Percentiles rank a stretch among this genome's conserved stretches.
Evolutionary conservation across 2,888 invertebrate genomes (phyloP).

Genomic region (Scaptomyza caliginosa): DNA sequence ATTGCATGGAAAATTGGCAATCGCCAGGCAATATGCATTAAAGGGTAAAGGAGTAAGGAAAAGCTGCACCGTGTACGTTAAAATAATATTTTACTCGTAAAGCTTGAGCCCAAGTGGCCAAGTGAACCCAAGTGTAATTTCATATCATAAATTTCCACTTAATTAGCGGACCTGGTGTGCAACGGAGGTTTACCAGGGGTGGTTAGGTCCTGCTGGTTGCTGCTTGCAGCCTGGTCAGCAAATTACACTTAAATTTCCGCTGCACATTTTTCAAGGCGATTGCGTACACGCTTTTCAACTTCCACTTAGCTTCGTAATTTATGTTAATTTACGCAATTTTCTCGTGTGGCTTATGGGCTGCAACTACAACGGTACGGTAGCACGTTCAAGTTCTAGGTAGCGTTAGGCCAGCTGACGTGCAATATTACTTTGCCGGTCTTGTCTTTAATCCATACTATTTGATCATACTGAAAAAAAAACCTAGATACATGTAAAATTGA

Average conservation of each 20-base stretch:
- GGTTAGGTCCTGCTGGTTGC: constrained; percentile 21
- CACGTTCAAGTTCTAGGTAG: constrained; percentile 9
- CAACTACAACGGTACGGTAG: constrained; percentile 2
- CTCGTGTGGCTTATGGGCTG: constrained; percentile 36
- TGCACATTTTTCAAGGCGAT: constrained; percentile 76
- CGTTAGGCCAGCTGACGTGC: constrained; percentile 13
- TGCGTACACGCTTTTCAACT: constrained; percentile 70
- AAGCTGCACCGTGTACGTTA: constrained; percentile 26
- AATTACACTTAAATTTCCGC: constrained; percentile 75
- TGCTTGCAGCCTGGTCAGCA: constrained; percentile 56
- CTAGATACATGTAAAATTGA: constrained; percentile 17
- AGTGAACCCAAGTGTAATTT: constrained; percentile 58
- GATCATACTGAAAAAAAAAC: constrained; percentile 10
- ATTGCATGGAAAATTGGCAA: constrained; percentile 68
- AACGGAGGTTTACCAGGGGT: not conserved
- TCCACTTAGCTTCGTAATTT: constrained; percentile 71
- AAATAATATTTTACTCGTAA: constrained; percentile 68
- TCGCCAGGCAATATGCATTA: constrained; percentile 22
- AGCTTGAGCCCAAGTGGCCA: constrained; percentile 35
- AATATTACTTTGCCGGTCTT: constrained; percentile 2
- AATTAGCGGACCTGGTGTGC: constrained; percentile 55
- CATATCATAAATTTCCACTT: constrained; percentile 75
- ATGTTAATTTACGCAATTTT: constrained; percentile 76
- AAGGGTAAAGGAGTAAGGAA: not conserved
- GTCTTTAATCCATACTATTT: constrained; percentile 24